Evolutionary conservation across 2,888 invertebrate genomes (phyloP).

Genomic region (Elysia crispata): DNA sequence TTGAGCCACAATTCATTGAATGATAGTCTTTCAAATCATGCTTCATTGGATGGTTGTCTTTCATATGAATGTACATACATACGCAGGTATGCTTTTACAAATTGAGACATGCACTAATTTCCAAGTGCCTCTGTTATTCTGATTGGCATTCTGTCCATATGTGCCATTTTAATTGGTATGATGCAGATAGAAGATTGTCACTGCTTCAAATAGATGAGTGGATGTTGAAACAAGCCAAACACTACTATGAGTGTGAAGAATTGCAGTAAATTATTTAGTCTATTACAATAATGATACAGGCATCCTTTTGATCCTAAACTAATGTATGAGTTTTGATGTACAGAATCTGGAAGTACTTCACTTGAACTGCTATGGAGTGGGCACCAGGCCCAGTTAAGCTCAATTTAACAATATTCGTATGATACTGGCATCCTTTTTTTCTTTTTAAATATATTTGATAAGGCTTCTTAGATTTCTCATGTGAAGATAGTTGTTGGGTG

Average conservation of each 20-base stretch:
- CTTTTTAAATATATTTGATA: too few relatives aligned
- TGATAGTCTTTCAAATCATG: not conserved
- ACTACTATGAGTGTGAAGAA: not conserved
- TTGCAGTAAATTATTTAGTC: not conserved
- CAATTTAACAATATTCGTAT: too few relatives aligned
- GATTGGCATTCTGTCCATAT: not conserved
- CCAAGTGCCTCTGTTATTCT: conserved; percentile 4
- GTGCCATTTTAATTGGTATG: not conserved
- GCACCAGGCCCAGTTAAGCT: too few relatives aligned
- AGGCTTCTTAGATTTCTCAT: too few relatives aligned
- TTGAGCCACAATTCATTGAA: not conserved
- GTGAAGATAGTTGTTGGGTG: too few relatives aligned
- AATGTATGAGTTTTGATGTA: too few relatives aligned
- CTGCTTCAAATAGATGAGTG: not conserved
- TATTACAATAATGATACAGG: too few relatives aligned
- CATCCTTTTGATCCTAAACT: too few relatives aligned
- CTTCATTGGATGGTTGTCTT: not conserved
- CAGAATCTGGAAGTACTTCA: too few relatives aligned
- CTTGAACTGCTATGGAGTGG: too few relatives aligned
- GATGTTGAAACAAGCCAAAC: not conserved
- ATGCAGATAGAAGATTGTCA: too few relatives aligned
- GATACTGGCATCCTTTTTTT: too few relatives aligned
- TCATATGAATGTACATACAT: conserved; percentile 15
- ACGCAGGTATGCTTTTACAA: conserved; percentile 17
- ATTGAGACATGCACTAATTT: not conserved